phyloP scores from a whole-genome alignment of 2,888 invertebrate genomes.

The Thecocarcelia acutangulata region DNA sequence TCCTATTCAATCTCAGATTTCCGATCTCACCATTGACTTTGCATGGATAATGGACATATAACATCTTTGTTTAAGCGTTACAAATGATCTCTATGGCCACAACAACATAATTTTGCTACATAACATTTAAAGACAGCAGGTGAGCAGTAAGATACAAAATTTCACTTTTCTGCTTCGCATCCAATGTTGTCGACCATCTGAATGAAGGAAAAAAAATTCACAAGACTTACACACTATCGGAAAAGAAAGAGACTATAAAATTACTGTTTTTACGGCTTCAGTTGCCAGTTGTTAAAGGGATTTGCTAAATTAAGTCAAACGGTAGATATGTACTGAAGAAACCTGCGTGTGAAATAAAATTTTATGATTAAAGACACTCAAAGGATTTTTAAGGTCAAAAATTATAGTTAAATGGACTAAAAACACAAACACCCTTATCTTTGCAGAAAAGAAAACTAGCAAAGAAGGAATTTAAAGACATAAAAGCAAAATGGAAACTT shows the following conservation, averaged over 20 bases:
- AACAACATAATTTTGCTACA: no score
- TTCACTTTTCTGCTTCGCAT: neutral
- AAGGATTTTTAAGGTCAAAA: slow-evolving; percentile 50
- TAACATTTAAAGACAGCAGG: neutral
- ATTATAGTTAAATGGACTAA: slow-evolving; percentile 38
- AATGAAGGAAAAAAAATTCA: neutral
- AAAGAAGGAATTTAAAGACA: neutral
- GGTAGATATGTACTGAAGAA: slow-evolving; percentile 44
- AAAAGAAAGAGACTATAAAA: neutral
- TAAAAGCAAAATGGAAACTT: no score
- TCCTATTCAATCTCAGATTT: no score
- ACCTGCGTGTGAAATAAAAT: slow-evolving; percentile 45
- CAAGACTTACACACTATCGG: neutral
- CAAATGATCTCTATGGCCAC: no score
- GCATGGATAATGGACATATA: no score
- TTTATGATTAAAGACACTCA: slow-evolving; percentile 57
- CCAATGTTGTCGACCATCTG: neutral
- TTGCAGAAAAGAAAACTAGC: neutral
- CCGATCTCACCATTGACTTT: no score
- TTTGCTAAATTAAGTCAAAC: slow-evolving; percentile 29
- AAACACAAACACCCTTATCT: neutral
- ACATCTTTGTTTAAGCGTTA: no score
- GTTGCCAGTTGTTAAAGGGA: neutral
- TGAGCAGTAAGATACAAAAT: slow-evolving; percentile 22
- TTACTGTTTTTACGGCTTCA: slow-evolving; percentile 23